phyloP scores from a whole-genome alignment of 2,797 vertebrate species.

The Pangasius macronema region DNA sequence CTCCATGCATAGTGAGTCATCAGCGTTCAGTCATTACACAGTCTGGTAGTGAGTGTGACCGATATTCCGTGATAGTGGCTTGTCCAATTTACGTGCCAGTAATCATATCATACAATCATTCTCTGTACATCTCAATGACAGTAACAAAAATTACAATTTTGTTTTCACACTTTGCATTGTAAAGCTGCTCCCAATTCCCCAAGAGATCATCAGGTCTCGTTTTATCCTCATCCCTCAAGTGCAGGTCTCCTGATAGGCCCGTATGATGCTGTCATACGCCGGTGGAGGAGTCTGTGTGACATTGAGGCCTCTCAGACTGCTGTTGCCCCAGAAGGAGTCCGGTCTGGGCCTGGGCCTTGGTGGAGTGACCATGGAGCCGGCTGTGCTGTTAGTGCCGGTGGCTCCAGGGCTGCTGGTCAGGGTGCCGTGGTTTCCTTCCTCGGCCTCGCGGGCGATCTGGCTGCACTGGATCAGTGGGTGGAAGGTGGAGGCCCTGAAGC shows the following conservation, averaged over 20 bases:
- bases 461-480: conserved; percentile 93
- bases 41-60: not conserved
- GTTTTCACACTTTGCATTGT: conserved; percentile 2
- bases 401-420: conserved; percentile 66
- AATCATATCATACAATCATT: not conserved
- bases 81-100: conserved; percentile 8
- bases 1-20: not conserved
- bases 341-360: conserved; percentile 74
- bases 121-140: not conserved
- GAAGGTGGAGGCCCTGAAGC: conserved; percentile 94
- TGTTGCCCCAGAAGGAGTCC: conserved; percentile 89
- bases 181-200: not conserved
- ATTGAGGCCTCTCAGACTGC: conserved; percentile 76
- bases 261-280: conserved; percentile 93
- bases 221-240: conserved; percentile 64
- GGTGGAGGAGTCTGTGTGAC: conserved; percentile 87
- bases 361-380: conserved; percentile 65
- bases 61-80: no score
- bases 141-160: not conserved
- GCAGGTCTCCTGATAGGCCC: conserved; percentile 82
- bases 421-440: conserved; percentile 82
- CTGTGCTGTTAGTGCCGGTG: conserved; percentile 60
- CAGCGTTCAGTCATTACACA: not conserved
- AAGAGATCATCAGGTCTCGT: not conserved
- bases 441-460: conserved; percentile 86